A percentile compares a stretch with the other conserved stretches of the same genome.
Conservation (phyloP, 1,140 invertebrate genomes). For the Pachyrhynchus sulphureomaculatus region DNA sequence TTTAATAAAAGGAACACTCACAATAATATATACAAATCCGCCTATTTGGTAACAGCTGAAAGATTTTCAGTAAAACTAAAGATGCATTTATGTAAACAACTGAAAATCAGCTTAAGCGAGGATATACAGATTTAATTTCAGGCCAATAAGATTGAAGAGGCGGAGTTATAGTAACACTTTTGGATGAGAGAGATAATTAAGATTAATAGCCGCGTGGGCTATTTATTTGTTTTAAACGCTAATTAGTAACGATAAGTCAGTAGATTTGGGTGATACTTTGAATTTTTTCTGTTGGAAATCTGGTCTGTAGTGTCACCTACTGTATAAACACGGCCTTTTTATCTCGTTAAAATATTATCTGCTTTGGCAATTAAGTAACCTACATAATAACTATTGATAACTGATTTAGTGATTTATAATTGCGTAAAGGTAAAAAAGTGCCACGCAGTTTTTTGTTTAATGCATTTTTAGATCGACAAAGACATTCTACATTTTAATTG, state of each 20-base stretch:
- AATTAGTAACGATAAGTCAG: background rate
- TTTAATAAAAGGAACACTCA: background rate
- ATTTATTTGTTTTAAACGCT: background rate
- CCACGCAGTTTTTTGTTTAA: too few species aligned
- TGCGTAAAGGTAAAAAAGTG: too few species aligned
- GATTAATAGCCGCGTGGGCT: slow-evolving; percentile 10
- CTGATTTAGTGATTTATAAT: too few species aligned
- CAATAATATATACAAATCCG: background rate
- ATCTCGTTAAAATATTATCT: too few species aligned
- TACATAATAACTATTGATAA: too few species aligned
- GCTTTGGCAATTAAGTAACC: too few species aligned
- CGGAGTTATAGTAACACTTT: slow-evolving; percentile 9
- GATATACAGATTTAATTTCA: background rate
- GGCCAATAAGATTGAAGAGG: slow-evolving; percentile 18
- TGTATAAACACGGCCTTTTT: too few species aligned
- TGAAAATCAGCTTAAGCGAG: slow-evolving; percentile 1
- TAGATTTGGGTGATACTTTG: too few species aligned
- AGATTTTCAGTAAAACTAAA: slow-evolving; percentile 2
- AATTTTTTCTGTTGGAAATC: too few species aligned
- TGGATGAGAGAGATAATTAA: slow-evolving; percentile 15
- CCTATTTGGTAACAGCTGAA: background rate
- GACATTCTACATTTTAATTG: too few species aligned
- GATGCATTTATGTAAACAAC: slow-evolving; percentile 10
- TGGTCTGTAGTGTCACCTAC: too few species aligned
- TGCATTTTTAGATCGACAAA: too few species aligned